Evolutionary conservation across 2,888 invertebrate genomes (phyloP).

Genomic region (Meteorus cinctellus): DNA sequence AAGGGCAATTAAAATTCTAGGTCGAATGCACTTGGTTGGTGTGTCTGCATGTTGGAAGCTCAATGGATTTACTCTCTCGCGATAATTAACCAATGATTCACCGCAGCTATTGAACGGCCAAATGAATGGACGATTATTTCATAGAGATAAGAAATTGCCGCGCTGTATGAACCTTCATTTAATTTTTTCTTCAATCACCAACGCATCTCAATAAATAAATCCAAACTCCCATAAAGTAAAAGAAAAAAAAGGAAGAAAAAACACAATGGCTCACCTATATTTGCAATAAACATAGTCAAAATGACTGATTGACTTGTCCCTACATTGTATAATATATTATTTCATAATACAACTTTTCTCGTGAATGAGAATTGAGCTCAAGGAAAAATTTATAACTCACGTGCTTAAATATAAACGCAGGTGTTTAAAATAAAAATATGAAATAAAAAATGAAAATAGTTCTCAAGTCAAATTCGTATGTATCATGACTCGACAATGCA

Average conservation of each 20-base stretch:
- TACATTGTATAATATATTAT: slow-evolving; percentile 24
- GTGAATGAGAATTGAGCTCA: slow-evolving; percentile 37
- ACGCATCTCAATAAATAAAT: background rate
- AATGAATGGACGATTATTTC: slow-evolving; percentile 33
- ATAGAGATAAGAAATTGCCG: slow-evolving; percentile 29
- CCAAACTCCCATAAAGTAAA: background rate
- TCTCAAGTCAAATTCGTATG: background rate
- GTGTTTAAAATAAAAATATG: slow-evolving; percentile 12
- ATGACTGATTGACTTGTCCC: slow-evolving; percentile 33
- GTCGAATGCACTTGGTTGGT: slow-evolving; percentile 25
- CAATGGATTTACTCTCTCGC: slow-evolving; percentile 7
- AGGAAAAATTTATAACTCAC: slow-evolving; percentile 31
- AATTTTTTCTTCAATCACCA: background rate
- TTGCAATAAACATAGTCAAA: slow-evolving; percentile 18
- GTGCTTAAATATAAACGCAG: background rate
- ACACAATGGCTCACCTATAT: background rate
- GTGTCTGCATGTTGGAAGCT: slow-evolving; percentile 6
- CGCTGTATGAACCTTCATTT: background rate
- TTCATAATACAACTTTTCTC: slow-evolving; percentile 24
- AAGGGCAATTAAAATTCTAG: slow-evolving; percentile 38
- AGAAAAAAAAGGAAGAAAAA: background rate
- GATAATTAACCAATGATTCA: slow-evolving; percentile 39
- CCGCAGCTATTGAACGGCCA: slow-evolving; percentile 13
- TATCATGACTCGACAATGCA: slow-evolving; percentile 7
- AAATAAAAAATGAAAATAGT: background rate